Evolutionary conservation across 2,113 vertebrate species (phyloP), one percentile per base, ranked within the genome.

Genomic region (Limanda limanda): DNA sequence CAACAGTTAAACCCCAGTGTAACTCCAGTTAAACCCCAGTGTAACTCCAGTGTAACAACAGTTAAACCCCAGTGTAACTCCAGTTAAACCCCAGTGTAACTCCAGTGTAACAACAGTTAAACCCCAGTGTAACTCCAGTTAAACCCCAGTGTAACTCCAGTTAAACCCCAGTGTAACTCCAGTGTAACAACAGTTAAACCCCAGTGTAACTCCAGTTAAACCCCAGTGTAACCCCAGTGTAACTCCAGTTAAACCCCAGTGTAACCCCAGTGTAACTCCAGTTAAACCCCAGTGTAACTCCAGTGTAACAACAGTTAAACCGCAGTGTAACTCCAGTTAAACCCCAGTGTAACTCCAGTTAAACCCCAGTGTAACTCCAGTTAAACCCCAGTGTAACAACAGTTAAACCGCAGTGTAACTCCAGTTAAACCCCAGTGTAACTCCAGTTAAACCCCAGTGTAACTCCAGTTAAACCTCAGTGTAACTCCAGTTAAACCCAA

Each of bases 401-500:
- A 18, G 25, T 3, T 27, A 31, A 5, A 20, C 54, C 3, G 23
- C n/a, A n/a, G n/a, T n/a, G n/a, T n/a, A n/a, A n/a, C n/a, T 27
- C 58, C 20, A 37, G 24, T 4, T 1, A 0, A n/a, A 72, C 85
- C 2, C 2, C 35, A 37, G 35, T 37, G 7, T 2, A 25, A 25
- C 55, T 21, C 14, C 15, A 56, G 35, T 51, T 18, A 3, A 25
- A 51, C 48, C 18, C 51, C 9, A 21, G 52, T 51, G 6, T 6
- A 18, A 51, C 17, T 20, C 4, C 5, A 18, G 25, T 3, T 27
- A 31, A 5, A 20, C 54, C 3, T 23, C n/a, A n/a, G n/a, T n/a
- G n/a, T n/a, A n/a, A n/a, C n/a, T 27, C 58, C 20, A 37, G 24
- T 4, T 1, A 0, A n/a, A 72, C 85, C 70, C 66, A 99, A n/a